These are phyloP conservation scores for Caenorhabditis uteleia DNA, from an alignment of 2,888 invertebrate genomes.

Conservation along the genomic window DNA sequence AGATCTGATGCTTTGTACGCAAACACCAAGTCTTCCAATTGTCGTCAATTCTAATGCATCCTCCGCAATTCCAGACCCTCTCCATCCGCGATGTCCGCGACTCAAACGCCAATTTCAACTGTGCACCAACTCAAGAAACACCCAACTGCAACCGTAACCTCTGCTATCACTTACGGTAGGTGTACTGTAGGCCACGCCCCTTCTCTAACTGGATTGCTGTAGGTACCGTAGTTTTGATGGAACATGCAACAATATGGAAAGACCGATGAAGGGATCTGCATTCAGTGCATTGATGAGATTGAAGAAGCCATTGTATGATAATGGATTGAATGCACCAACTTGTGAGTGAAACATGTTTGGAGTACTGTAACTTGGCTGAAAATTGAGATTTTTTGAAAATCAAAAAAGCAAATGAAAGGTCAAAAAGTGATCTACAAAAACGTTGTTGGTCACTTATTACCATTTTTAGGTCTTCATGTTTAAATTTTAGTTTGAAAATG, in stretches of 20 bases:
- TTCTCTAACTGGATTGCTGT: slow-evolving; percentile 1
- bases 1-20: too few species aligned
- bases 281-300: slow-evolving; percentile 65
- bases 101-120: slow-evolving; percentile 66
- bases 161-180: slow-evolving; percentile 63
- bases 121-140: slow-evolving; percentile 58
- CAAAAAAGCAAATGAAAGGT: background rate
- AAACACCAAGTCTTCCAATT: background rate
- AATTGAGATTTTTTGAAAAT: too few species aligned
- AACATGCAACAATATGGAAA: slow-evolving; percentile 67
- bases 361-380: too few species aligned
- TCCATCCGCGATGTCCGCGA: slow-evolving; percentile 65
- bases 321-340: slow-evolving; percentile 66
- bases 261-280: slow-evolving; percentile 65
- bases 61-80: slow-evolving; percentile 50
- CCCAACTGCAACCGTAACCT: slow-evolving; percentile 64
- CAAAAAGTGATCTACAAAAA: slow-evolving; percentile 2
- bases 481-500: too few species aligned
- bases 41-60: slow-evolving; percentile 32
- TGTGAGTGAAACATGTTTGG: slow-evolving; percentile 53
- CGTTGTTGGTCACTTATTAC: background rate
- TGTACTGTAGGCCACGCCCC: too few species aligned
- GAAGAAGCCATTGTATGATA: slow-evolving; percentile 66
- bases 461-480: too few species aligned
- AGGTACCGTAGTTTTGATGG: slow-evolving; percentile 67